Evolutionary conservation across 2,888 invertebrate species (phyloP), one percentile per base, ranked within the genome.

Genomic region (Colostygia pectinataria): DNA sequence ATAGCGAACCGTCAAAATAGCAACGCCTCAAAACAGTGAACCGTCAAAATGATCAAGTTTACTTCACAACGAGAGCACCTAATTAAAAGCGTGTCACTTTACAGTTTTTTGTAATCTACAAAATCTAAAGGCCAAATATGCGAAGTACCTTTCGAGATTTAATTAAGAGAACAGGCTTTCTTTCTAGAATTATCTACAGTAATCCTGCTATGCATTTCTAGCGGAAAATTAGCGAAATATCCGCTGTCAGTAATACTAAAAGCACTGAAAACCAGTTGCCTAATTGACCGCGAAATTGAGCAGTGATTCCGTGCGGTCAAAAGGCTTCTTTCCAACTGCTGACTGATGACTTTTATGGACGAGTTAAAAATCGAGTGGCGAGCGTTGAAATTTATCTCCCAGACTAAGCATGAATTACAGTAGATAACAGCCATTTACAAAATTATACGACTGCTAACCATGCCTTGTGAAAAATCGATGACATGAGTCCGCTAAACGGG

Each of bases 91-190:
- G 27, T 13, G 7, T 7, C 15, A 15, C 15, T 15, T 5, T 15
- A 1, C n/a, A 18, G 6, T 9, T 32, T 23, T 20, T 6, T 14
- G 8, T 23, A 6, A 14, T 40, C 31, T 18, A 10, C 12, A 25
- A 33, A 47, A 44, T 29, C 46, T 37, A 32, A 43, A 0, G 18
- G 36, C 31, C 10, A 53, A 53, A 50, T 39, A 39, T 53, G 28
- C 14, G 15, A 29, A 44, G 43, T 25, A 34, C 53, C 40, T 47
- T 47, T 44, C 41, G 33, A 38, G 44, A 53, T 44, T 56, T 56
- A 53, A 55, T 55, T 49, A 53, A 47, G 37, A 28, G 32, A 39
- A 24, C 15, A 36, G 15, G 27, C 37, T 49, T 50, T 50, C 5
- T 33, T 53, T 47, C 32, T 37, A 24, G 8, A 49, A 27, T 49